phyloP scores from a whole-genome alignment of 2,888 invertebrate genomes.

The Eupithecia exiguata region DNA sequence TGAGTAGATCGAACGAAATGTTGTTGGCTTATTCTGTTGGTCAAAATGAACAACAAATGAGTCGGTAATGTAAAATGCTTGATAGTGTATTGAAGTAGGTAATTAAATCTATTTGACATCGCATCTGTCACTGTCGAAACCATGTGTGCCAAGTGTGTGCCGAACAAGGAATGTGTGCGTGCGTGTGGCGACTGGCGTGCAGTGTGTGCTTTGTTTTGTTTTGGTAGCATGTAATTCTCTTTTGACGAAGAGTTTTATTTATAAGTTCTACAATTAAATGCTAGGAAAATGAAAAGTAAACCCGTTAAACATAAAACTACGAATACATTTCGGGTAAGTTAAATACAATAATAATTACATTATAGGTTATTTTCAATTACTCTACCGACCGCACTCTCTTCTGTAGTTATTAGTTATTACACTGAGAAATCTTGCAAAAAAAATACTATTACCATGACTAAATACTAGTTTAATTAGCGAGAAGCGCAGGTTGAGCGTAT shows the following conservation, averaged over 20 bases:
- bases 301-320: slow-evolving; percentile 88
- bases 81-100: too few species aligned
- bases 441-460: not conserved
- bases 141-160: too few species aligned
- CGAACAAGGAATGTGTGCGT: too few species aligned
- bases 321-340: slow-evolving; percentile 90
- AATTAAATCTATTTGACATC: too few species aligned
- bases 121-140: too few species aligned
- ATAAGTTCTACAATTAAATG: slow-evolving; percentile 9
- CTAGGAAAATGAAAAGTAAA: slow-evolving; percentile 86
- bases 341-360: slow-evolving; percentile 15
- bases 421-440: not conserved
- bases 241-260: not conserved
- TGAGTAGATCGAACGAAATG: too few species aligned
- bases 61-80: too few species aligned
- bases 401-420: not conserved
- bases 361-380: slow-evolving; percentile 50
- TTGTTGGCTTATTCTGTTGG: too few species aligned
- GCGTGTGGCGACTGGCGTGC: too few species aligned
- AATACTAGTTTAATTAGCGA: not conserved
- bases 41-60: too few species aligned
- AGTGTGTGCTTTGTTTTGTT: slow-evolving; percentile 12
- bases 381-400: not conserved
- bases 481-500: not conserved
- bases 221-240: slow-evolving; percentile 1